Base-by-base conservation (phyloP, 2,888 invertebrate genomes). In the Callyntrura sp. region DNA sequence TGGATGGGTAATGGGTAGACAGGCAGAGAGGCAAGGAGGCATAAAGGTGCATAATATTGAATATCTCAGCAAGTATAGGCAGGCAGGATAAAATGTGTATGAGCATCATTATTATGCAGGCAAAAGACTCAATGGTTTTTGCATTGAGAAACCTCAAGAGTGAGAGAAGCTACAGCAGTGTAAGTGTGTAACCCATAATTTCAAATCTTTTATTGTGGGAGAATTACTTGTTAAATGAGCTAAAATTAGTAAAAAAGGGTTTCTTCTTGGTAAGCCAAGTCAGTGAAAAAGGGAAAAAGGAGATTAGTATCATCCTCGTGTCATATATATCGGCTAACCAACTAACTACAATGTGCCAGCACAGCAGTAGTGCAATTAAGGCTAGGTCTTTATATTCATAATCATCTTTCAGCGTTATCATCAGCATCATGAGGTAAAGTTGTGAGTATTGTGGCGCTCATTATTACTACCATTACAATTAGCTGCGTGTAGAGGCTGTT, bases 191-290 rank as follows among this genome's bases (percentile, higher is more conserved):
- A 78, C 78, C 57, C 55, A 55, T 35, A 78, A 57, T 78, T 78
- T 45, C 28, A 57, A 12, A 35, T 57, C 28, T 57, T 60, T 51
- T 70, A 43, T n/a, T 85, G 85, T 85, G 85, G 85, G 85, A 85
- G 78, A 78, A 76, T 85, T 35, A 65, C 62, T 81, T 79, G 87
- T 68, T 57, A 88, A 88, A 78, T 65, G 76, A 88, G 88, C 76
- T 88, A 78, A 88, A 88, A 83, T 88, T 88, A 83, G 83, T 83
- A 70, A 87, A 81, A n/a, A 28, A 51, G 17, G 78, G 55, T 28
- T 55, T 25, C 35, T 78, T 78, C 78, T 78, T 55, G 28, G 70
- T 78, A 78, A 78, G 55, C 78, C 78, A 55, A 78, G 28, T 78
- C 25, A 76, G 1, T 73, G 70, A 4, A 73, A 4, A 73, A 20